These are phyloP conservation scores for Lacanobia oleracea DNA, from an alignment of 2,888 invertebrate species.

Conservation along the genomic window DNA sequence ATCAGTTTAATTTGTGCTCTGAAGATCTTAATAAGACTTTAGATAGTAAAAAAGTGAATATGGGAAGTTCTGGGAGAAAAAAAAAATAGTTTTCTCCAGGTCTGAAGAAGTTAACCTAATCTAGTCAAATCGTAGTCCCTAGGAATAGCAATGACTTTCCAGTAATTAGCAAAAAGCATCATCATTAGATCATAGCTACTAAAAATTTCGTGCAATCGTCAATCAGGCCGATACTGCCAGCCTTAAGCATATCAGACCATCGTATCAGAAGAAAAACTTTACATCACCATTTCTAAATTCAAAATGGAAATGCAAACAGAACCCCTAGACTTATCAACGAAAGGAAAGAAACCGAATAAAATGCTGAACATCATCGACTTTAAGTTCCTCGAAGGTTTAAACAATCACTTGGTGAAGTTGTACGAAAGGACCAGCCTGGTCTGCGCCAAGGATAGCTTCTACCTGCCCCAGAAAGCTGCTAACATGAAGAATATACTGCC, in stretches of 20 bases:
- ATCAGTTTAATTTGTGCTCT: slow-evolving; percentile 63
- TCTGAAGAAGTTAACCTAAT: background rate
- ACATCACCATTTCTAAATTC: background rate
- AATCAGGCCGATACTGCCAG: background rate
- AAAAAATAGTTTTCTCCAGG: background rate
- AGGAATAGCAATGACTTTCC: background rate
- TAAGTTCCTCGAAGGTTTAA: slow-evolving; percentile 84
- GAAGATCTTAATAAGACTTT: background rate
- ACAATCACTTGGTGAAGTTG: slow-evolving; percentile 82
- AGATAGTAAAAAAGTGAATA: slow-evolving; percentile 22
- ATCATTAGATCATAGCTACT: too few species aligned
- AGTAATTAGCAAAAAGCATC: background rate
- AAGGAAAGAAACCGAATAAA: slow-evolving; percentile 70
- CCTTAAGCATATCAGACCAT: background rate
- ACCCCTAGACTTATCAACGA: slow-evolving; percentile 84
- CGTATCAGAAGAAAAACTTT: background rate
- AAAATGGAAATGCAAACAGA: slow-evolving; percentile 83
- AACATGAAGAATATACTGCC: slow-evolving; percentile 82
- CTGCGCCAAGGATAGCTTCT: slow-evolving; percentile 67
- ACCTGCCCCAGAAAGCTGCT: slow-evolving; percentile 63
- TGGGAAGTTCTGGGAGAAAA: background rate
- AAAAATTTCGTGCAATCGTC: background rate
- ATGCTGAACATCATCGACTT: slow-evolving; percentile 81
- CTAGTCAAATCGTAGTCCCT: background rate
- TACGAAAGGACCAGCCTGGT: slow-evolving; percentile 82